Percentiles rank a stretch among this genome's conserved stretches.
Conservation (phyloP, 2,113 vertebrate species). For the Gavialis gangeticus region DNA sequence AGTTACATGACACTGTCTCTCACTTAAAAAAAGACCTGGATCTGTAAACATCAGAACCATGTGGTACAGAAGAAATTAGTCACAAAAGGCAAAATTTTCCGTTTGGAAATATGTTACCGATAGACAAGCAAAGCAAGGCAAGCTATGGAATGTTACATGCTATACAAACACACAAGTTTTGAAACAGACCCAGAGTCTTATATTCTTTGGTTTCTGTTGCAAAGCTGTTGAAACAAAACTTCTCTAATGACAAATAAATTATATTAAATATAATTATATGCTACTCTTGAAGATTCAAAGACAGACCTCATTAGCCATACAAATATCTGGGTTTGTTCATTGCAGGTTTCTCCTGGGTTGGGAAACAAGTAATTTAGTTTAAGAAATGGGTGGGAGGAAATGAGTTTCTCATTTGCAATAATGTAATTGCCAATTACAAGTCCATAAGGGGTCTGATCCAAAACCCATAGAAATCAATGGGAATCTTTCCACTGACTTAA, state of each 20-base stretch:
- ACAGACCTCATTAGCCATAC: conserved; percentile 64
- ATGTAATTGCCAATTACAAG: conserved; percentile 71
- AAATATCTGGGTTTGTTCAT: conserved; percentile 69
- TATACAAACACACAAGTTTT: conserved; percentile 56
- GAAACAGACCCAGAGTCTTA: conserved; percentile 74
- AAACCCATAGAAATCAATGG: conserved; percentile 12
- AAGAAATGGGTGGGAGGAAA: conserved; percentile 59
- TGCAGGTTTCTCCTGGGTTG: conserved; percentile 62
- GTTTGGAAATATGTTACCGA: conserved; percentile 20
- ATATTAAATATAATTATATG: conserved; percentile 75
- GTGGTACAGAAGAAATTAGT: background rate
- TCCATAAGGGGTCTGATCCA: conserved; percentile 31
- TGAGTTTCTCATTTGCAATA: conserved; percentile 70
- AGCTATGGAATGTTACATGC: conserved; percentile 53
- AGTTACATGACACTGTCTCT: background rate
- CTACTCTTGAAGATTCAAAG: conserved; percentile 77
- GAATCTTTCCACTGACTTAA: conserved; percentile 53
- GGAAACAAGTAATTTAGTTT: conserved; percentile 70
- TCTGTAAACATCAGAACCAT: background rate
- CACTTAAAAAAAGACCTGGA: background rate
- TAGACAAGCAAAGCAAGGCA: conserved; percentile 51
- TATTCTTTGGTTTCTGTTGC: conserved; percentile 73
- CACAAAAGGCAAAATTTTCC: background rate
- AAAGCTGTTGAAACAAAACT: conserved; percentile 78
- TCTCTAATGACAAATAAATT: conserved; percentile 81